Evolutionary conservation across 2,888 invertebrate species (phyloP).

Genomic region (Stenoptilia bipunctidactyla): DNA sequence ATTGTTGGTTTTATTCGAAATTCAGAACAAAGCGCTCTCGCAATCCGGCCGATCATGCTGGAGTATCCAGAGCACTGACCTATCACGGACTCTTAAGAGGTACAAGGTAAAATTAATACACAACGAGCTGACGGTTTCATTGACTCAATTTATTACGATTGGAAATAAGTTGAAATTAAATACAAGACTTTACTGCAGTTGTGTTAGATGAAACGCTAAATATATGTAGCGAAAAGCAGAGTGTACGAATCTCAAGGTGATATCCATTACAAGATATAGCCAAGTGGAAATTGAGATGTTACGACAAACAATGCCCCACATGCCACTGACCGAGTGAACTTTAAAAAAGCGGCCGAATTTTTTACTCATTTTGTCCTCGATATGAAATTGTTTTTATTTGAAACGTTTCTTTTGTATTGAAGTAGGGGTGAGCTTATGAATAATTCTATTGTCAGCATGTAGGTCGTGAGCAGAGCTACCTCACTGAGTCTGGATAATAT

Average conservation of each 20-base stretch:
- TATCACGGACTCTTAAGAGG: neutral
- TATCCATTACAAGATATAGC: too few relatives aligned
- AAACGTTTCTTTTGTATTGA: constrained; percentile 3
- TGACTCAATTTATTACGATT: neutral
- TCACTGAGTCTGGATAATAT: too few relatives aligned
- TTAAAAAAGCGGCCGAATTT: neutral
- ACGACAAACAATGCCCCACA: neutral
- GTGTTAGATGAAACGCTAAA: too few relatives aligned
- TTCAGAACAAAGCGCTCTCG: constrained; percentile 1
- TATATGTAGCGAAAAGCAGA: too few relatives aligned
- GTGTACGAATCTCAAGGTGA: too few relatives aligned
- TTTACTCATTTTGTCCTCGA: neutral
- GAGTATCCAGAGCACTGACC: neutral
- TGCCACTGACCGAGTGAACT: neutral
- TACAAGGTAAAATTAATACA: constrained; percentile 1
- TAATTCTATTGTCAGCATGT: constrained; percentile 44
- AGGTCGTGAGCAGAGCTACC: too few relatives aligned
- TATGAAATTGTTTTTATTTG: constrained; percentile 1
- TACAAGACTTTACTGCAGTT: too few relatives aligned
- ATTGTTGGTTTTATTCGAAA: constrained; percentile 13
- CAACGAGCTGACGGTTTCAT: neutral
- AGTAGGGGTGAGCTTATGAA: constrained; percentile 32
- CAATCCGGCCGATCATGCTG: constrained; percentile 1
- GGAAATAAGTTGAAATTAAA: neutral
- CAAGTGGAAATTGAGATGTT: too few relatives aligned